phyloP scores from a whole-genome alignment of 2,888 invertebrate genomes.

The Hyles lineata region DNA sequence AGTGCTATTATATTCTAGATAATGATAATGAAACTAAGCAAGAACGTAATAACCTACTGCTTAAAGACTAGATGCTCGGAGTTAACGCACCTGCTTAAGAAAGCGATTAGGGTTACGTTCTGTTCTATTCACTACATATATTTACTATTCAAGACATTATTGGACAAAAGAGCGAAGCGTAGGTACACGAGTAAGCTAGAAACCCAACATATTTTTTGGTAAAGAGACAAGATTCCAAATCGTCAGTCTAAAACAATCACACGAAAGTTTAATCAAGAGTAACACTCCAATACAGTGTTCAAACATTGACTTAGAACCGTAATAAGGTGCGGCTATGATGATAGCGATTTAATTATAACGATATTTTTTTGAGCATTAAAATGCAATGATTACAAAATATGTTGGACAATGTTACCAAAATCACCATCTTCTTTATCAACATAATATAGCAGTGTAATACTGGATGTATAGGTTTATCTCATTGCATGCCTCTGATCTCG shows the following conservation, averaged over 20 bases:
- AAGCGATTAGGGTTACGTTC: neutral
- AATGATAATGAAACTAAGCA: neutral
- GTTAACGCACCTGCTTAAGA: neutral
- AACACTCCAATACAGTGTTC: conserved; percentile 43
- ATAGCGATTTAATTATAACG: conserved; percentile 25
- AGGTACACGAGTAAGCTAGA: conserved; percentile 4
- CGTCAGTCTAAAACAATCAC: conserved; percentile 42
- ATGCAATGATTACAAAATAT: too few species aligned
- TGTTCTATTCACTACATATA: neutral
- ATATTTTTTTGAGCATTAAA: too few species aligned
- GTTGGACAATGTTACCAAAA: too few species aligned
- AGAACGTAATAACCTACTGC: neutral
- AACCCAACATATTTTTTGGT: neutral
- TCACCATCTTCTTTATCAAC: neutral
- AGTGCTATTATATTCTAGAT: neutral
- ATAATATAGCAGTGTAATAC: neutral
- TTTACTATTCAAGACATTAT: neutral
- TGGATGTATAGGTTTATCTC: too few species aligned
- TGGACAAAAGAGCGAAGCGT: neutral
- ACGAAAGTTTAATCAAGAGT: conserved; percentile 47
- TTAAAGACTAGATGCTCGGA: neutral
- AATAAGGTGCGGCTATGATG: conserved; percentile 34
- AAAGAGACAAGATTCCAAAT: conserved; percentile 3
- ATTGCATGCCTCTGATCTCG: too few species aligned
- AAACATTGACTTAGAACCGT: conserved; percentile 46